These are phyloP conservation scores for Diadema setosum DNA, from an alignment of 35 echinoderm and acorn worm species.

Conservation along the genomic window DNA sequence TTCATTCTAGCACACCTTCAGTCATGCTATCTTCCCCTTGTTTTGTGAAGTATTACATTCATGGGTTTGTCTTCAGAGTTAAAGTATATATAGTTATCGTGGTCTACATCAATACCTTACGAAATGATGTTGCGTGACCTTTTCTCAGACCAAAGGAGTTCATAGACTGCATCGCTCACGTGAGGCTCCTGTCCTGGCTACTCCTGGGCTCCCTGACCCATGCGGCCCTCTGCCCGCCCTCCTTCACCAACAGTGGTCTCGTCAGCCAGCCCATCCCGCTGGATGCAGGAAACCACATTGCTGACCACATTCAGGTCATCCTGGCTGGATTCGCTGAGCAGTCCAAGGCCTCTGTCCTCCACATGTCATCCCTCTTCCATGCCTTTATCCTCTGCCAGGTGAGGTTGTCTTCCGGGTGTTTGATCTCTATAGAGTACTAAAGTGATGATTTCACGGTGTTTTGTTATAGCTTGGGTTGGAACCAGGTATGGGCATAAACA, in stretches of 20 bases:
- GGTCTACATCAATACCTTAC: no score
- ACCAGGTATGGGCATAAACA: no score
- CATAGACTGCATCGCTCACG: slow-evolving; percentile 97
- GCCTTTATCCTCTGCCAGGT: slow-evolving; percentile 99
- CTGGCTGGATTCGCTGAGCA: slow-evolving; percentile 98
- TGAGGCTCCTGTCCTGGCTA: slow-evolving; percentile 93
- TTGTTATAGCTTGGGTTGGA: no score
- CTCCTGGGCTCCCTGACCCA: slow-evolving; percentile 92
- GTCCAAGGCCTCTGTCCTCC: slow-evolving; percentile 93
- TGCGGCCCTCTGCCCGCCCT: slow-evolving; percentile 71
- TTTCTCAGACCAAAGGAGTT: slow-evolving; percentile 96
- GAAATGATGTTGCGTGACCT: slow-evolving; percentile 12
- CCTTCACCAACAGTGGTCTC: slow-evolving; percentile 49
- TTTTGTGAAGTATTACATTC: no score
- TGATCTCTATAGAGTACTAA: no score
- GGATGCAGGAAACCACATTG: slow-evolving; percentile 93
- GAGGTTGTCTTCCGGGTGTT: no score
- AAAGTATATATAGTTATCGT: no score
- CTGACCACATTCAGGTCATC: slow-evolving; percentile 96
- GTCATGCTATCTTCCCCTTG: no score
- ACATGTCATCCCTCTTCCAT: slow-evolving; percentile 99
- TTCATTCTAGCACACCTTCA: no score
- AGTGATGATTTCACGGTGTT: no score
- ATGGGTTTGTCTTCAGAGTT: no score
- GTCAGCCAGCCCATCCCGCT: slow-evolving; percentile 81